Base-by-base conservation (phyloP, 1,140 invertebrate species). In the Tachypleus tridentatus region DNA sequence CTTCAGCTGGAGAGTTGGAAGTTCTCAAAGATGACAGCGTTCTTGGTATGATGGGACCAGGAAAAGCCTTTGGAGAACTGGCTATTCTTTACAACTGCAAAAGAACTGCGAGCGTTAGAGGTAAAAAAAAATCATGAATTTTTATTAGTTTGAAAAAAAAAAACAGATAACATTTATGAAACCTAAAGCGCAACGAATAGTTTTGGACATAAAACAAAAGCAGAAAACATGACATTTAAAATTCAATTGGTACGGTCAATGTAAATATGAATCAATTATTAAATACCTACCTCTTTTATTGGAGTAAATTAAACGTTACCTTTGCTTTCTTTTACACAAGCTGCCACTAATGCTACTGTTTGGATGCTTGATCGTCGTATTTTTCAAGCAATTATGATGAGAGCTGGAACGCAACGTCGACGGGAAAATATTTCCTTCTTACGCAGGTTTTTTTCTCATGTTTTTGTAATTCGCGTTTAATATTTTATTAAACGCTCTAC, bases 361-460 rank as follows among this genome's bases (percentile, higher is more conserved):
- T 99, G 95, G 95, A 95, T 95, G 59, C 94, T 99, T 75, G 95
- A 99, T 76, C 83, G 97, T 71, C 91, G 94, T 83, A 93, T 91
- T 75, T 99, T 99, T 86, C 97, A 99, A 80, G 97, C 94, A 57
- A 98, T 99, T 73, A 99, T 98, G 92, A 98, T 99, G 96, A 85
- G 93, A 65, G 95, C 95, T 63, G 95, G 95, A 56, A 84, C 98
- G 61, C 91, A 96, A 70, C 81, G 91, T 69, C 95, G 98, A 77
- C 88, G 93, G 29, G 93, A 98, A 78, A 94, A 98, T 76, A 95
- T 92, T 66, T 92, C 96, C 74, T 98, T 98, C 84, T 84, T 99
- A 60, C 95, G 93, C 82, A 97, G 91, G 93, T 97, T 79, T 74
- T 77, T 29, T 29, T 29, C 29, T 29, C 29, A 29, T 29, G 29